phyloP scores from a whole-genome alignment of 2,113 vertebrate species.

The Apus apus region DNA sequence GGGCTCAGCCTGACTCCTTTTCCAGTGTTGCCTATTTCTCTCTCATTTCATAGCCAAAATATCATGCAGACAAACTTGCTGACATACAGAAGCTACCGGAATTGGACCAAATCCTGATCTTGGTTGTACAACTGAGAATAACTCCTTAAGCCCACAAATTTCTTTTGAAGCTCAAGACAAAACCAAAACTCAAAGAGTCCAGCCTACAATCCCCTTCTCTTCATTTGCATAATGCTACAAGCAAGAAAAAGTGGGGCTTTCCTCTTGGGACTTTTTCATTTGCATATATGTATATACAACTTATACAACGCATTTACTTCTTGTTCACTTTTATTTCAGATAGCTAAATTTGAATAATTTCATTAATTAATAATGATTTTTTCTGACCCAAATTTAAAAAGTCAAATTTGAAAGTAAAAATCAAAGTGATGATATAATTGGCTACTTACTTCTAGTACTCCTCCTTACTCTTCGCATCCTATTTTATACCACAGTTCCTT shows the following conservation, averaged over 20 bases:
- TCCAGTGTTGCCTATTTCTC: not conserved
- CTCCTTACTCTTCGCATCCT: not conserved
- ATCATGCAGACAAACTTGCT: not conserved
- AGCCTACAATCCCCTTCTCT: not conserved
- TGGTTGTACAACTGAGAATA: not conserved
- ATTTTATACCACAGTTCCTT: not conserved
- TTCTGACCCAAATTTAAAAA: not conserved
- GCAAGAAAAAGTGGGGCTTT: not conserved
- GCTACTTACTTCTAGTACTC: not conserved
- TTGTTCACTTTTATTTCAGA: not conserved
- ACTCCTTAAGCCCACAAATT: not conserved
- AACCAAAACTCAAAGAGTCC: not conserved
- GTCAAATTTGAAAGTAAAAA: not conserved
- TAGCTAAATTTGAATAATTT: not conserved
- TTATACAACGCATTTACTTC: not conserved
- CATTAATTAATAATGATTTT: not conserved
- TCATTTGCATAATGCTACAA: not conserved
- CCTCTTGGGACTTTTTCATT: not conserved
- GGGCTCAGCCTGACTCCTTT: not conserved
- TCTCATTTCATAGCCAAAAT: not conserved
- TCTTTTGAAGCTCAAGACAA: not conserved
- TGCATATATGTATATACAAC: not conserved
- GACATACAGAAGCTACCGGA: not conserved
- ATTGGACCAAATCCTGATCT: not conserved
- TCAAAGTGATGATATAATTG: not conserved